Conservation (phyloP, 2,888 invertebrate species). For the Melikaiella ostensackeni region DNA sequence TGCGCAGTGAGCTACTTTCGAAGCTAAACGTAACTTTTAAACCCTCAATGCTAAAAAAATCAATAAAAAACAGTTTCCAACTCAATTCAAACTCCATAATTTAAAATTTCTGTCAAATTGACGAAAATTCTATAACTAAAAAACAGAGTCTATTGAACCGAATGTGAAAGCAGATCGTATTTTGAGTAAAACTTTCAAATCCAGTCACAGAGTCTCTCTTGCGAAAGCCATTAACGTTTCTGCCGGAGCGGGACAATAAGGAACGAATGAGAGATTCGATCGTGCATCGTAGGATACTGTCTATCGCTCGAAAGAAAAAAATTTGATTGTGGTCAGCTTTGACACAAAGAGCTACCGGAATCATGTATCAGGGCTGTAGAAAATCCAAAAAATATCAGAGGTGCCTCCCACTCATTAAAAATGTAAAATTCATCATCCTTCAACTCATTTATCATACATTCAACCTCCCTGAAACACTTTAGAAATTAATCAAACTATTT, state of each 20-base stretch:
- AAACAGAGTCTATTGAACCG: neutral
- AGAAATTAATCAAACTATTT: neutral
- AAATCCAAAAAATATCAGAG: neutral
- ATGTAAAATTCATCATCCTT: no score
- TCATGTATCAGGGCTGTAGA: conserved; percentile 13
- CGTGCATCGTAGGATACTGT: conserved; percentile 38
- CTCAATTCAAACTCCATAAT: no score
- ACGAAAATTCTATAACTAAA: neutral
- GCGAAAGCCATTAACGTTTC: conserved; percentile 34
- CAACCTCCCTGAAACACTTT: no score
- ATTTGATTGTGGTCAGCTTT: conserved; percentile 39
- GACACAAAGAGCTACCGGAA: conserved; percentile 24
- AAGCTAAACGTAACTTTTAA: neutral
- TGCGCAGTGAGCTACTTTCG: neutral
- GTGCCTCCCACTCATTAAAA: neutral
- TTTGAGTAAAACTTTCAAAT: conserved; percentile 38
- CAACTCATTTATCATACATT: neutral
- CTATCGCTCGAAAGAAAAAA: conserved; percentile 20
- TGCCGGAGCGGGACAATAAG: conserved; percentile 28
- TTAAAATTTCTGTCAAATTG: neutral
- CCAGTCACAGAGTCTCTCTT: conserved; percentile 25
- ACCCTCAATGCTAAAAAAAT: neutral
- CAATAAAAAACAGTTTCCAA: neutral
- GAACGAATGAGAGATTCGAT: conserved; percentile 26
- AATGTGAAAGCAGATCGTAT: conserved; percentile 22